These are phyloP conservation scores for Hemichromis elongatus DNA, from an alignment of 2,113 vertebrate species.

Conservation along the genomic window DNA sequence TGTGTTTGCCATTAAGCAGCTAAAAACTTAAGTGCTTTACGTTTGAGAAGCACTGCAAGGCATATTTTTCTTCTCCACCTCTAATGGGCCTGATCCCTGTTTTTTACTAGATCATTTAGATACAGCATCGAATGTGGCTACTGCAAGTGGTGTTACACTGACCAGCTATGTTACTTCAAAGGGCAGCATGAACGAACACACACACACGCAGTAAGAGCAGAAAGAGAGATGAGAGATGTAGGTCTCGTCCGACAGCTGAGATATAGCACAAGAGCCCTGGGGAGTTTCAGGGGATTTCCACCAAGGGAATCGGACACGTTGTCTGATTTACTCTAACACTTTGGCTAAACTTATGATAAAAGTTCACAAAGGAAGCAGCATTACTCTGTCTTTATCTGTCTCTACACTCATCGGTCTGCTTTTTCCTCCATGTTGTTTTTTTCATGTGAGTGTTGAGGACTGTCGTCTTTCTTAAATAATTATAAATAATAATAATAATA, in stretches of 20 bases:
- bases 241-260: slow-evolving; percentile 61
- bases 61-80: not conserved
- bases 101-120: slow-evolving; percentile 31
- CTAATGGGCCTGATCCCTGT: not conserved
- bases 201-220: not conserved
- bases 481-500: not conserved
- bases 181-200: slow-evolving; percentile 43
- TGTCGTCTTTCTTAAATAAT: not conserved
- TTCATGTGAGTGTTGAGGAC: not conserved
- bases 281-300: slow-evolving; percentile 73
- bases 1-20: not conserved
- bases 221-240: slow-evolving; percentile 44
- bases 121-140: slow-evolving; percentile 28
- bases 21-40: not conserved
- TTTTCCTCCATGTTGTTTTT: not conserved
- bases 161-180: slow-evolving; percentile 70
- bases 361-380: slow-evolving; percentile 66
- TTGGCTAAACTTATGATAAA: slow-evolving; percentile 71
- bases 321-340: slow-evolving; percentile 71
- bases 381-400: slow-evolving; percentile 44
- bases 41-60: not conserved
- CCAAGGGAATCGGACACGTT: slow-evolving; percentile 59
- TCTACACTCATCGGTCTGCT: slow-evolving; percentile 19
- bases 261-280: slow-evolving; percentile 61
- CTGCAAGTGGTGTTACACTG: slow-evolving; percentile 66